Base-by-base conservation (phyloP, 2,888 invertebrate genomes). In the Cylloceria caligata region DNA sequence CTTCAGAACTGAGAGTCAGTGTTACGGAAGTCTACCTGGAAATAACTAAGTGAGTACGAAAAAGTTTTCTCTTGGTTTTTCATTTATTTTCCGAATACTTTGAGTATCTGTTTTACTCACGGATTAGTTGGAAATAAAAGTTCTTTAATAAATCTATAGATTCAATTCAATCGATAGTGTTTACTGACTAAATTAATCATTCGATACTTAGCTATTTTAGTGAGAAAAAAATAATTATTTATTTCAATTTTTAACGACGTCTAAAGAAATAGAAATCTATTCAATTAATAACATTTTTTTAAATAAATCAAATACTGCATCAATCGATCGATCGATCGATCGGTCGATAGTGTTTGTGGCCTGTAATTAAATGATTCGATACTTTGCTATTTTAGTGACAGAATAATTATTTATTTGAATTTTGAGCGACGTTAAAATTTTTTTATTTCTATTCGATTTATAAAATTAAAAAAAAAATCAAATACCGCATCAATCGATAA, bases 1-100 rank as follows among this genome's bases (percentile, higher is more conserved):
- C 92, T 92, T 92, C 90, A 92, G 91, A 92, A 89, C 91, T 88
- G 88, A 91, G 88, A 91, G 89, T 90, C 91, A 91, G 90, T 91
- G 91, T 91, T 90, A 91, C 88, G 89, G 91, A 89, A 90, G 86
- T 88, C 89, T 85, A 89, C 88, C 87, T 86, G 86, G 84, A 88
- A 87, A 86, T 87, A 87, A 80, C 83, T 77, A 88, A 88, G 88
- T 90, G 87, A 89, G 89, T 89, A 89, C 85, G 72, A 80, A 88
- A n/a, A n/a, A 89, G 89, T 88, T 87, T 60, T 79, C 69, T 57
- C 65, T 34, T 60, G 68, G 49, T 67, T 69, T 55, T 60, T 60
- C 52, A 52, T n/a, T 30, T 55, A 36, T 42, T 19, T 13, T 21
- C 9, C 7, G 24, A 27, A 24, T 5, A 39, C 52, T 21, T 5